Evolutionary conservation across 1,140 invertebrate genomes (phyloP).

Genomic region (Lucilia sericata): DNA sequence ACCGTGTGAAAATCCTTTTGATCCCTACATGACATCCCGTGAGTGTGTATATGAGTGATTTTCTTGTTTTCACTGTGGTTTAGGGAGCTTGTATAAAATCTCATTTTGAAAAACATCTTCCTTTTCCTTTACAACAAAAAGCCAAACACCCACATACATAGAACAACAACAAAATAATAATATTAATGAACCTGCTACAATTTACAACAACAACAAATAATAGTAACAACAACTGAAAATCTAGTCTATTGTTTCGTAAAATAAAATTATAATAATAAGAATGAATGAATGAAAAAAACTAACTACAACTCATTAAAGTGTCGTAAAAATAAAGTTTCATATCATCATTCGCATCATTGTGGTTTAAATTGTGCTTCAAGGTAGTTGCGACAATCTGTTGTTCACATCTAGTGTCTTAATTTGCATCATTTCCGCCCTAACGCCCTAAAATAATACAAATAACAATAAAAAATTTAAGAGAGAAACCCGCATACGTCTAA

Average conservation of each 20-base stretch:
- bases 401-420: not conserved
- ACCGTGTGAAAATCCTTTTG: conserved; percentile 39
- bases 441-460: not conserved
- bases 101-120: not conserved
- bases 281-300: not conserved
- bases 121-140: not conserved
- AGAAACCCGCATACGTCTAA: not conserved
- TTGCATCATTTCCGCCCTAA: not conserved
- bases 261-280: conserved; percentile 12
- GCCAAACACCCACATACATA: too few relatives aligned
- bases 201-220: not conserved
- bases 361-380: not conserved
- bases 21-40: conserved; percentile 40
- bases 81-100: conserved; percentile 1
- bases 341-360: conserved; percentile 27
- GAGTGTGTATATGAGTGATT: not conserved
- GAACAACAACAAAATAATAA: conserved; percentile 18
- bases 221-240: not conserved
- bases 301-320: conserved; percentile 38
- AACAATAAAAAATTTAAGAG: not conserved
- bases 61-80: not conserved
- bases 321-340: conserved; percentile 18
- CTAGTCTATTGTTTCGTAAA: not conserved
- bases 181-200: conserved; percentile 25
- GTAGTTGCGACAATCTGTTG: not conserved